Base-by-base conservation (phyloP, 1,140 invertebrate species). In the Babylonia areolata region DNA sequence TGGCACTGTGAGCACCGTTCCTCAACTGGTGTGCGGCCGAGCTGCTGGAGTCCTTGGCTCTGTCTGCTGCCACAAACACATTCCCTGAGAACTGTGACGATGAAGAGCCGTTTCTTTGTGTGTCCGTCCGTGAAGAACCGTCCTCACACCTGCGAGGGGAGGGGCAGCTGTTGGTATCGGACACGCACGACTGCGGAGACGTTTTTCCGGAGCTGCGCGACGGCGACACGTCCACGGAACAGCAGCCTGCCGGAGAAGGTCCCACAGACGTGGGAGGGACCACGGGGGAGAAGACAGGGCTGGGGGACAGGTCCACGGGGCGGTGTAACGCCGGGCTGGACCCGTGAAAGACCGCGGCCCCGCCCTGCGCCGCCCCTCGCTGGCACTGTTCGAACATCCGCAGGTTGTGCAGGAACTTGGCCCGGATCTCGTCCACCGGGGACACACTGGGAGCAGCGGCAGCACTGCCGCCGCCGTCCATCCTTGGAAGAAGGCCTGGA, bases 381-480 rank as follows among this genome's bases (percentile, higher is more conserved):
- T 77, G 75, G 11, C 35, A 20, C 75, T 77, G 75, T 23, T 77
- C 75, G 37, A 77, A 77, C 3, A 77, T 35, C 75, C 37, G 20
- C 35, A 77, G 75, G 75, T 77, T 77, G 75, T 77, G 35, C 37
- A 77, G 75, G 37, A 77, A 77, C 20, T 37, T 39, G 35, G 75
- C 23, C 35, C 75, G 75, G 75, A 77, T 28, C 6, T 40, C 75
- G 15, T 77, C 75, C 75, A 77, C 37, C 35, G 20, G 75, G n/a
- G 20, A 54, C 51, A 54, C 51, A 9, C 51, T 54, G 9, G n/a
- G n/a, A n/a, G n/a, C n/a, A n/a, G n/a, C n/a, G n/a, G n/a, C n/a
- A n/a, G n/a, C n/a, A n/a, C n/a, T n/a, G n/a, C n/a, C n/a, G n/a
- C 51, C 20, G n/a, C n/a, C 9, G 1, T 39, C 75, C 71, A 73